phyloP scores from a whole-genome alignment of 2,888 invertebrate species.

The Hydroisotoma schaefferi region DNA sequence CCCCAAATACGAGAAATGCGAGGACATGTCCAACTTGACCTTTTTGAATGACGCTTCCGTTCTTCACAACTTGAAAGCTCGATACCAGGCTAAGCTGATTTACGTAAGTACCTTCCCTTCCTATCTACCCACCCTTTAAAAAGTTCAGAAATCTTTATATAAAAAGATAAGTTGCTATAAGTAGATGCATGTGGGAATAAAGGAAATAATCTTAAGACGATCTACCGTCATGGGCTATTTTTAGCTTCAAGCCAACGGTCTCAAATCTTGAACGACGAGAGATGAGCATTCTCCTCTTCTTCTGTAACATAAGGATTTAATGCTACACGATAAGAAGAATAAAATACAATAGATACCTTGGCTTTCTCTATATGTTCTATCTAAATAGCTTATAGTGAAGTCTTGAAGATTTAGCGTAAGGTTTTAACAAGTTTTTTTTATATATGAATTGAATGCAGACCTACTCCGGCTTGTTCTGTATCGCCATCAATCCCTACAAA shows the following conservation, averaged over 20 bases:
- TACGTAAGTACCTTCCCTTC: constrained; percentile 70
- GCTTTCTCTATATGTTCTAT: too few relatives aligned
- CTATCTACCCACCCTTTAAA: not conserved
- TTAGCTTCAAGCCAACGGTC: not conserved
- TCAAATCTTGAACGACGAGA: too few relatives aligned
- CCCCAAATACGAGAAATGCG: constrained; percentile 97
- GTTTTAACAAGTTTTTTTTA: too few relatives aligned
- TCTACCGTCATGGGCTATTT: not conserved
- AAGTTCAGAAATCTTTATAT: too few relatives aligned
- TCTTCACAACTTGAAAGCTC: constrained; percentile 94
- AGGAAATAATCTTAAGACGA: not conserved
- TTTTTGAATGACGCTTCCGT: constrained; percentile 98
- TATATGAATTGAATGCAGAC: constrained; percentile 63
- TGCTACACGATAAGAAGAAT: too few relatives aligned
- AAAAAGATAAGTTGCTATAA: not conserved
- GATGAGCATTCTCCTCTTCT: too few relatives aligned
- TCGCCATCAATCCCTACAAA: constrained; percentile 99
- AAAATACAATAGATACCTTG: too few relatives aligned
- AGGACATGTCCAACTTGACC: constrained; percentile 98
- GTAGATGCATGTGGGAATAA: too few relatives aligned
- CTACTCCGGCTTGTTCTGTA: constrained; percentile 99
- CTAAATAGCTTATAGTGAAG: too few relatives aligned
- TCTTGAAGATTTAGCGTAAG: too few relatives aligned
- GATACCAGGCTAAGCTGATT: constrained; percentile 94
- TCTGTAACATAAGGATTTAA: too few relatives aligned